These are phyloP conservation scores for Halocaridina rubra DNA, from an alignment of 2,888 invertebrate species.

Conservation along the genomic window DNA sequence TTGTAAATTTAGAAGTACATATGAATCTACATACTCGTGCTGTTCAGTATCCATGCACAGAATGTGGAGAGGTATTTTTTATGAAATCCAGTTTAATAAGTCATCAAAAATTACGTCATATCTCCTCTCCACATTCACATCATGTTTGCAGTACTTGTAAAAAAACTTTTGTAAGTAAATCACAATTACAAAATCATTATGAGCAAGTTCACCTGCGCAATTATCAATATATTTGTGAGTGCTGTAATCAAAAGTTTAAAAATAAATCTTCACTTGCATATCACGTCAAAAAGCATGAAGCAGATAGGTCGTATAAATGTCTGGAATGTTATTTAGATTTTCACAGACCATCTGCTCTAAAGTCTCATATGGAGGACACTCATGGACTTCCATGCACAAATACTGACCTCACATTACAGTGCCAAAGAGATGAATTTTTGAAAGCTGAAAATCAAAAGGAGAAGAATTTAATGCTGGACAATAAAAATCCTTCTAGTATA, in stretches of 20 bases:
- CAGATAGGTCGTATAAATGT: slow-evolving; percentile 40
- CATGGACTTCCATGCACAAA: slow-evolving; percentile 33
- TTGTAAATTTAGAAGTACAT: slow-evolving; percentile 41
- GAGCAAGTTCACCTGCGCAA: slow-evolving; percentile 46
- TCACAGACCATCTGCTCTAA: slow-evolving; percentile 37
- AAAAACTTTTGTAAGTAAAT: slow-evolving; percentile 35
- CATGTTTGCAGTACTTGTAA: slow-evolving; percentile 20
- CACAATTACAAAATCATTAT: slow-evolving; percentile 17
- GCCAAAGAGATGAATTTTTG: slow-evolving; percentile 15
- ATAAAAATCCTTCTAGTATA: not conserved
- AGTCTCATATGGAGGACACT: slow-evolving; percentile 43
- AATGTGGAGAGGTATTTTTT: slow-evolving; percentile 51
- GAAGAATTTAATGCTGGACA: not conserved
- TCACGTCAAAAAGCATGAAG: slow-evolving; percentile 35
- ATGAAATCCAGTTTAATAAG: slow-evolving; percentile 35
- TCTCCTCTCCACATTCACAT: slow-evolving; percentile 3
- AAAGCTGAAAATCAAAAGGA: not conserved
- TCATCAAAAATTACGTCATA: slow-evolving; percentile 36
- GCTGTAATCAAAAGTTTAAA: slow-evolving; percentile 38
- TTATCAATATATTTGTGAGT: slow-evolving; percentile 30
- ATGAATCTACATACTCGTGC: slow-evolving; percentile 54
- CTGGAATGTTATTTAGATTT: slow-evolving; percentile 33
- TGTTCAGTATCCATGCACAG: slow-evolving; percentile 38
- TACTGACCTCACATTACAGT: slow-evolving; percentile 34
- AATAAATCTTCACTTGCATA: slow-evolving; percentile 45